Percentiles rank a stretch among this genome's conserved stretches.
phyloP scores from a whole-genome alignment of 2,888 invertebrate genomes.

The Busseola fusca region DNA sequence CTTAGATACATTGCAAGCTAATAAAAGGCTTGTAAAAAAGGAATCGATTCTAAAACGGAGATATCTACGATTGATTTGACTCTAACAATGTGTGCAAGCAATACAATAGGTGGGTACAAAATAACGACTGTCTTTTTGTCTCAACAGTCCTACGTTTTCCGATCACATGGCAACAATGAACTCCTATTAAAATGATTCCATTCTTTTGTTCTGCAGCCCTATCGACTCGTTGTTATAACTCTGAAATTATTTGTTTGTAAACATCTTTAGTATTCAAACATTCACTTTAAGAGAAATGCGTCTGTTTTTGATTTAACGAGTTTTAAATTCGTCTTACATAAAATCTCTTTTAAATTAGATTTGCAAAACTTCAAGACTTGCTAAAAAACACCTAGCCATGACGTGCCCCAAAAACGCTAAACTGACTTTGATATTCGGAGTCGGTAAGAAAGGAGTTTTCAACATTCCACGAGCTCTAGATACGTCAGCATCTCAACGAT shows the following conservation, averaged over 20 bases:
- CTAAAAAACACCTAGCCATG: slow-evolving; percentile 16
- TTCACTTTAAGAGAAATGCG: slow-evolving; percentile 23
- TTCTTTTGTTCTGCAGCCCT: slow-evolving; percentile 41
- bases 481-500: slow-evolving; percentile 56
- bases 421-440: slow-evolving; percentile 29
- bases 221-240: slow-evolving; percentile 26
- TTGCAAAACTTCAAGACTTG: slow-evolving; percentile 11
- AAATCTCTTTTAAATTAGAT: slow-evolving; percentile 26
- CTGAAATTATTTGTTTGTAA: slow-evolving; percentile 42
- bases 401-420: slow-evolving; percentile 24
- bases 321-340: slow-evolving; percentile 7
- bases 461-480: slow-evolving; percentile 44
- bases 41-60: slow-evolving; percentile 16
- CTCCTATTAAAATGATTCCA: slow-evolving; percentile 40
- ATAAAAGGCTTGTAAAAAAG: too few species aligned
- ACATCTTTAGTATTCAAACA: slow-evolving; percentile 29
- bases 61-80: slow-evolving; percentile 13
- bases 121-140: slow-evolving; percentile 27
- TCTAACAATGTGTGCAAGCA: slow-evolving; percentile 26
- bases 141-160: slow-evolving; percentile 16
- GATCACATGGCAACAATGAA: slow-evolving; percentile 31
- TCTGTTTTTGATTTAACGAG: slow-evolving; percentile 11
- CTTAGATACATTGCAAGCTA: too few species aligned
- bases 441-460: slow-evolving; percentile 23
- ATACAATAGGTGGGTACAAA: slow-evolving; percentile 15